Base-by-base conservation (phyloP, 2,888 invertebrate genomes). In the Hirtodrosophila trivittata region DNA sequence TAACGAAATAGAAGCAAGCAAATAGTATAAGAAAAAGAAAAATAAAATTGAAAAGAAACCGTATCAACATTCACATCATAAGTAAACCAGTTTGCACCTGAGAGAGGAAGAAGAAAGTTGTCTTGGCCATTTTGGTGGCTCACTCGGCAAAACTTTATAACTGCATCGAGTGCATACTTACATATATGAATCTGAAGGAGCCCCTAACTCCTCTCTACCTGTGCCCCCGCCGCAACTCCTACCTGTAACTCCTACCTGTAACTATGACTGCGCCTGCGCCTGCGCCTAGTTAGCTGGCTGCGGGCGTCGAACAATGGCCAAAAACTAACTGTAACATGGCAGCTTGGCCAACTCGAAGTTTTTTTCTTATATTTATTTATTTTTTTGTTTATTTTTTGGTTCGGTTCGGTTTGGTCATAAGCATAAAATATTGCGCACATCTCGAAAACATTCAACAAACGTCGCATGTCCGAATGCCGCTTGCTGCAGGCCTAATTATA, bases 71-170 rank as follows among this genome's bases (percentile, higher is more conserved):
- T 83, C 82, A 83, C 82, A 83, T 83, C 82, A 83, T 86, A 83
- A 83, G 81, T 83, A 83, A 83, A 83, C 82, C 82, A 83, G 82
- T 83, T 83, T 83, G 82, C 82, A 83, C 82, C 82, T 83, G 86
- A 83, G 82, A 83, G 82, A 83, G 82, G 82, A 86, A 83, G 82
- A 83, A 83, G 82, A 83, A 83, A 83, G 82, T 83, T 83, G 82
- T 83, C 82, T 83, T 83, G 82, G 84, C 82, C 82, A 83, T 83
- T 83, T 83, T 86, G 66, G 81, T 63, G 78, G 63, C 62, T 38
- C 42, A 37, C 46, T 50, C 60, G 60, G 71, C 77, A 73, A 62
- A 51, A 77, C 54, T 75, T 76, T 76, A 66, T 78, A 72, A 63
- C 69, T 73, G 77, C 67, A 71, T 73, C 46, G 54, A 55, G 74